Percentiles rank a stretch among this genome's conserved stretches.
These are phyloP conservation scores for Antennarius striatus DNA, from an alignment of 2,113 vertebrate species.

Conservation along the genomic window DNA sequence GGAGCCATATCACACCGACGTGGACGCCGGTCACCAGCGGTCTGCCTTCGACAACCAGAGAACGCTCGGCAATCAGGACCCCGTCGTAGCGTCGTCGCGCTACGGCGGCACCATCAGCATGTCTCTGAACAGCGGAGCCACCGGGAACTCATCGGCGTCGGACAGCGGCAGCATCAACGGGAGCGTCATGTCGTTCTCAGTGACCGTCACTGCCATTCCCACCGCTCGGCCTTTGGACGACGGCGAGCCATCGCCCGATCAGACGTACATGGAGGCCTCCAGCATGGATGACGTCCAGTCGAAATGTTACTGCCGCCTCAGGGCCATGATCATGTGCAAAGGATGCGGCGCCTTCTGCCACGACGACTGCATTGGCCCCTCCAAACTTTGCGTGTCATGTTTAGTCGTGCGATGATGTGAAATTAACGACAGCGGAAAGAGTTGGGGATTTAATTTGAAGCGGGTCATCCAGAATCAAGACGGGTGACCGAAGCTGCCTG, in stretches of 20 bases:
- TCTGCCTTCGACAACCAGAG: constrained; percentile 76
- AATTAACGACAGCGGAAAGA: constrained; percentile 4
- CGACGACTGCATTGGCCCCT: constrained; percentile 97
- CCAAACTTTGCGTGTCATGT: constrained; percentile 97
- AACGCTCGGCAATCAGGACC: constrained; percentile 72
- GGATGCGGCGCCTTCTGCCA: constrained; percentile 98
- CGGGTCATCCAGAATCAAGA: constrained; percentile 27
- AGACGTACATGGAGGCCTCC: constrained; percentile 83
- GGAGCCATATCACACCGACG: constrained; percentile 69
- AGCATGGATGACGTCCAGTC: constrained; percentile 87
- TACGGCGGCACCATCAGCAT: constrained; percentile 92
- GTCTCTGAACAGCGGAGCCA: constrained; percentile 78
- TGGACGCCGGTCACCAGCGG: constrained; percentile 73
- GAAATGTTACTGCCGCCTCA: constrained; percentile 96
- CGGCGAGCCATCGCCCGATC: constrained; percentile 83
- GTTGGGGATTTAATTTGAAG: constrained; percentile 10
- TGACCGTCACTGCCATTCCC: constrained; percentile 96
- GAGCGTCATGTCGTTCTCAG: constrained; percentile 96
- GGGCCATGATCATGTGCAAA: constrained; percentile 99
- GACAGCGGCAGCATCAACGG: constrained; percentile 70
- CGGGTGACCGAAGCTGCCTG: background rate
- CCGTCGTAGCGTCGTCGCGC: constrained; percentile 72
- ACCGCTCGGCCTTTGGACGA: constrained; percentile 77
- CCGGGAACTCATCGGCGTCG: constrained; percentile 49
- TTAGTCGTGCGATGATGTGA: constrained; percentile 90